Conservation (phyloP, 92 coral and sea anemone genomes). For the Phenganax subtilis region DNA sequence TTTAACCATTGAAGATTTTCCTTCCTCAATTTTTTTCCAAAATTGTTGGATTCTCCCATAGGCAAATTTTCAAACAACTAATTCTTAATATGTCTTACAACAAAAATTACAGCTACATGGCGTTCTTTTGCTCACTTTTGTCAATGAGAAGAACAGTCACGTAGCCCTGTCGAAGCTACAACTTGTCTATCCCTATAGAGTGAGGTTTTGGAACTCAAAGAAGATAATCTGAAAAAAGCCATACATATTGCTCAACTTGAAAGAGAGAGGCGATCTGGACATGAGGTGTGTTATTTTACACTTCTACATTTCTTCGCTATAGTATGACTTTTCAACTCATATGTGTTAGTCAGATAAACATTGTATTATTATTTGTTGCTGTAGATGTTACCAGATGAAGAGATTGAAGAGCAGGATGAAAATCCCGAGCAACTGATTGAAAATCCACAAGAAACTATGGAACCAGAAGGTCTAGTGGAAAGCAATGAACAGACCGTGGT, state of each 20-base stretch:
- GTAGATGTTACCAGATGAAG: conserved; percentile 19
- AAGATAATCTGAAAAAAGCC: conserved; percentile 74
- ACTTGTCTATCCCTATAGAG: background rate
- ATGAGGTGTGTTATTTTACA: conserved; percentile 4
- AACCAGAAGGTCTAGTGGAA: conserved; percentile 26
- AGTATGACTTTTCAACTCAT: too few species aligned
- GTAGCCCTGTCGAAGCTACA: background rate
- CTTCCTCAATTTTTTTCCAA: too few species aligned
- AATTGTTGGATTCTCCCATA: too few species aligned
- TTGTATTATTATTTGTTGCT: background rate
- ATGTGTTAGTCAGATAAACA: background rate
- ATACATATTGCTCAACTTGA: conserved; percentile 69
- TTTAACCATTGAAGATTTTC: too few species aligned
- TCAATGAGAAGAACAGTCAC: too few species aligned
- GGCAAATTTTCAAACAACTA: too few species aligned
- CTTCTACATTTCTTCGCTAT: background rate
- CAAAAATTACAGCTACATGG: too few species aligned
- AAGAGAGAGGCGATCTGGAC: conserved; percentile 42
- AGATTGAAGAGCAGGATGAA: conserved; percentile 23
- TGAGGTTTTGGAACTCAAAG: conserved; percentile 72
- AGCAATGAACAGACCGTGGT: conserved; percentile 33
- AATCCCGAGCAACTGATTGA: background rate
- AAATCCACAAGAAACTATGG: background rate
- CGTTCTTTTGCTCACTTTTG: too few species aligned
- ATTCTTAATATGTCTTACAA: too few species aligned